Conservation (phyloP, 2,113 vertebrate species). For the Micronycteris hirsuta region DNA sequence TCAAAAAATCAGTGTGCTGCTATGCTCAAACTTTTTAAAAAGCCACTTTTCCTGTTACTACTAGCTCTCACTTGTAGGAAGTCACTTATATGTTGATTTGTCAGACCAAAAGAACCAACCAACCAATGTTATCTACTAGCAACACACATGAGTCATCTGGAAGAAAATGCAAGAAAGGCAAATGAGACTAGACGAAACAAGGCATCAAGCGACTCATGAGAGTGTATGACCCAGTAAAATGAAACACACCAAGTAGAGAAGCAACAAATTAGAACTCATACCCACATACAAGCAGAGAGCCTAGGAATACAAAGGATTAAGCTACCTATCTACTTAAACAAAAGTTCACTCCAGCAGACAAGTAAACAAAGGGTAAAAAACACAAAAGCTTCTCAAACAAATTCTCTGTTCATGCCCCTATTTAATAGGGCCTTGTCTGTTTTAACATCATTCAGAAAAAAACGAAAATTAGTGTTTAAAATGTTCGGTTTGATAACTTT, state of each 20-base stretch:
- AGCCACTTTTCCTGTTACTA: slow-evolving; percentile 15
- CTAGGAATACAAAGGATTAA: not conserved
- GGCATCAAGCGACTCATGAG: not conserved
- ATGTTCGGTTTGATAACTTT: not conserved
- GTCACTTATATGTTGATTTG: not conserved
- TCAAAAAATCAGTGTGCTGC: not conserved
- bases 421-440: not conserved
- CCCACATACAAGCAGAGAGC: not conserved
- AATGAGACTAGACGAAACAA: not conserved
- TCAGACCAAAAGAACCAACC: slow-evolving; percentile 12
- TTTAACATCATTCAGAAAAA: not conserved
- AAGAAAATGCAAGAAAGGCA: not conserved
- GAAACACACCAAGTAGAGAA: not conserved
- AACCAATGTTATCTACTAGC: not conserved
- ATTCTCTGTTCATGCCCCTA: not conserved
- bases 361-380: not conserved
- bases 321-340: not conserved
- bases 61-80: slow-evolving; percentile 36
- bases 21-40: not conserved
- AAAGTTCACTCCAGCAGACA: not conserved
- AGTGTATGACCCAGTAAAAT: not conserved
- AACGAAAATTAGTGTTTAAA: not conserved
- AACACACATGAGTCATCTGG: not conserved
- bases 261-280: not conserved
- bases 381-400: not conserved